phyloP scores from a whole-genome alignment of 2,888 invertebrate genomes.

The Petrophora chlorosata region DNA sequence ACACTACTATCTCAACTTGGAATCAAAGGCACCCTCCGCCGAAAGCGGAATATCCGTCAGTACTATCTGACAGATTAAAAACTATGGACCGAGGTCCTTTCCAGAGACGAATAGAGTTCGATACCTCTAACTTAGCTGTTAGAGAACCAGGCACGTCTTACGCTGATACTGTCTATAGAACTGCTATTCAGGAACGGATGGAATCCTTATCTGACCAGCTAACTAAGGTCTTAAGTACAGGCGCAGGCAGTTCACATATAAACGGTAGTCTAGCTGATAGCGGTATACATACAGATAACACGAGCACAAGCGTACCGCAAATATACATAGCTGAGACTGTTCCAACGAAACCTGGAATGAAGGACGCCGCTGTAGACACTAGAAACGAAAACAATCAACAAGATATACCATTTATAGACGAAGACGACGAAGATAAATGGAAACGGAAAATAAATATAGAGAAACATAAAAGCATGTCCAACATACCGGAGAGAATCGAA shows the following conservation, averaged over 20 bases:
- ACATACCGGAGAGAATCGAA: slow-evolving; percentile 72
- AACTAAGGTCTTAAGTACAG: slow-evolving; percentile 73
- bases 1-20: slow-evolving; percentile 79
- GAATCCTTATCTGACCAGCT: slow-evolving; percentile 71
- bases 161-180: slow-evolving; percentile 62
- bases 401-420: slow-evolving; percentile 78
- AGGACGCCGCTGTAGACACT: slow-evolving; percentile 76
- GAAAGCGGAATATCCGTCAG: slow-evolving; percentile 72
- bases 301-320: slow-evolving; percentile 74
- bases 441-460: slow-evolving; percentile 60
- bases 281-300: slow-evolving; percentile 79
- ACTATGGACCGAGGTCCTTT: slow-evolving; percentile 67
- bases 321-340: slow-evolving; percentile 62
- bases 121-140: slow-evolving; percentile 58
- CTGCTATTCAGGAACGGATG: slow-evolving; percentile 67
- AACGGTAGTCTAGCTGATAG: slow-evolving; percentile 78
- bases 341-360: slow-evolving; percentile 53
- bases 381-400: slow-evolving; percentile 76
- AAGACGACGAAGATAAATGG: slow-evolving; percentile 67
- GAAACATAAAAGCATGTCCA: slow-evolving; percentile 75
- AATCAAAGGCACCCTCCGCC: slow-evolving; percentile 66
- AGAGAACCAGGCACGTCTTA: slow-evolving; percentile 69
- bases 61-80: slow-evolving; percentile 72
- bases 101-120: slow-evolving; percentile 73
- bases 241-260: slow-evolving; percentile 75